Conservation (phyloP, 2,113 vertebrate genomes). For the Percopsis transmontana region DNA sequence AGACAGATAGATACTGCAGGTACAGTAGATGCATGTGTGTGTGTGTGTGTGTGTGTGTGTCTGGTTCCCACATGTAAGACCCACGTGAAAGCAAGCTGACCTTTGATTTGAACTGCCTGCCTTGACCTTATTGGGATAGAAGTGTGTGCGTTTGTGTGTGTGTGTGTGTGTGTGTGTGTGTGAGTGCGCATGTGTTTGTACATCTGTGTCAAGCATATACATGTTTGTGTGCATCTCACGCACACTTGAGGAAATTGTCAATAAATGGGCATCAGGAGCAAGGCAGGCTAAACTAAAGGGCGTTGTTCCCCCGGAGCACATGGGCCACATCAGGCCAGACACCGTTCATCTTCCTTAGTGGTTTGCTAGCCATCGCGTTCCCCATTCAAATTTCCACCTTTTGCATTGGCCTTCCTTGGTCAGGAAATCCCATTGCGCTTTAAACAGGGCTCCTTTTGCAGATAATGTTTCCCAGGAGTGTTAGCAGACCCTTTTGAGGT, state of each 20-base stretch:
- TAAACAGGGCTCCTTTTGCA: constrained; percentile 39
- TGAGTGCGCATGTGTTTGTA: neutral
- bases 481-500: constrained; percentile 48
- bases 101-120: constrained; percentile 51
- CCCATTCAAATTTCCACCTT: constrained; percentile 22
- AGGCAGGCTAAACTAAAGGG: constrained; percentile 14
- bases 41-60: constrained; percentile 2
- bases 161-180: constrained; percentile 9
- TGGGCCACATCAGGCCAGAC: constrained; percentile 61
- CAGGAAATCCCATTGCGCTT: constrained; percentile 62
- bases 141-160: constrained; percentile 9
- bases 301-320: constrained; percentile 44
- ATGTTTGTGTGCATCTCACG: constrained; percentile 50
- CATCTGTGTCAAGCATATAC: constrained; percentile 31
- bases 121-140: constrained; percentile 37
- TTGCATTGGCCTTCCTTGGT: constrained; percentile 38
- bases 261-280: constrained; percentile 43
- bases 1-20: neutral
- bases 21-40: neutral
- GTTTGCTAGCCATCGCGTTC: constrained; percentile 20
- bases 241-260: constrained; percentile 78
- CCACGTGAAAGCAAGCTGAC: constrained; percentile 37
- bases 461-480: constrained; percentile 53
- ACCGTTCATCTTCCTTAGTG: constrained; percentile 31
- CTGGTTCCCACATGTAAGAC: constrained; percentile 32